Percentiles rank a stretch among this genome's conserved stretches.
Evolutionary conservation across 1,140 invertebrate genomes (phyloP).

Genomic region (Pinna nobilis): DNA sequence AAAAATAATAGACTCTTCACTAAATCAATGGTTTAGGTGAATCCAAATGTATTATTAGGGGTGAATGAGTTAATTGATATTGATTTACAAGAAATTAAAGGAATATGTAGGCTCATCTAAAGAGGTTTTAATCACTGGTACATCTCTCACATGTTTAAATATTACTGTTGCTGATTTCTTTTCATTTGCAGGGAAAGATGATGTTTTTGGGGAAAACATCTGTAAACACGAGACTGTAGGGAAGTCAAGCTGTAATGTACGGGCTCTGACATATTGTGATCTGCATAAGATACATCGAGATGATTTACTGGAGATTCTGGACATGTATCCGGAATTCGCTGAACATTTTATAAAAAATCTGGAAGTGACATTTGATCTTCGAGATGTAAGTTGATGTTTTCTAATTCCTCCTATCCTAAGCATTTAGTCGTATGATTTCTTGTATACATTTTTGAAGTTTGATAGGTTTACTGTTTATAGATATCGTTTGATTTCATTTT

Average conservation of each 20-base stretch:
- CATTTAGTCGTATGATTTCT: no score
- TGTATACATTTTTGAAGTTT: no score
- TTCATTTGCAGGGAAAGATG: constrained; percentile 88
- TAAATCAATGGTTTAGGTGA: no score
- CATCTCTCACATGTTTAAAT: not conserved
- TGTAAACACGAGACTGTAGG: constrained; percentile 94
- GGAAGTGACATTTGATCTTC: constrained; percentile 95
- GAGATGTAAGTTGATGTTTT: constrained; percentile 75
- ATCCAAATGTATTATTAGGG: no score
- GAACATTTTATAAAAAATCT: constrained; percentile 94
- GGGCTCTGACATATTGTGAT: constrained; percentile 99
- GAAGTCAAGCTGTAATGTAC: constrained; percentile 97
- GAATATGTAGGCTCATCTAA: no score
- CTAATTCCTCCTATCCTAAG: no score
- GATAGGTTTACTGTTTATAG: no score
- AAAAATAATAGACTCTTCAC: no score
- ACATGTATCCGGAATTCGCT: constrained; percentile 98
- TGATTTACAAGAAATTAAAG: no score
- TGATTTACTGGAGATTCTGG: constrained; percentile 96
- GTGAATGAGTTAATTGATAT: no score
- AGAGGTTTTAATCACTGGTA: no score
- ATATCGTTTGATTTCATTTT: no score
- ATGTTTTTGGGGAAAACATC: constrained; percentile 99
- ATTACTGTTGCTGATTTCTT: not conserved
- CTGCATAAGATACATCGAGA: constrained; percentile 97